Conservation (phyloP, 2,888 invertebrate species). For the Eilema caniola region DNA sequence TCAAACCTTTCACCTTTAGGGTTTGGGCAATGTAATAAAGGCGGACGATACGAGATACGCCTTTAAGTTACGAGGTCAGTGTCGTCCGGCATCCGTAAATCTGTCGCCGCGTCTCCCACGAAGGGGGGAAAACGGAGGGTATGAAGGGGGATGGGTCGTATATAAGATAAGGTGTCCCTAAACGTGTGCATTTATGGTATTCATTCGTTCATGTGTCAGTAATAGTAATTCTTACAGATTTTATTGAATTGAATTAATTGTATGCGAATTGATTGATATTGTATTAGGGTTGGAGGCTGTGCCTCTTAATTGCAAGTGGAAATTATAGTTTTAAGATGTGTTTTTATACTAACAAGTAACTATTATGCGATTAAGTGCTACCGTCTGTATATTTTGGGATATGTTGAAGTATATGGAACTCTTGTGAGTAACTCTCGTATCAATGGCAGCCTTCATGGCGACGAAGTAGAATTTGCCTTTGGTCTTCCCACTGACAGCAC, state of each 20-base stretch:
- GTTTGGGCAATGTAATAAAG: conserved; percentile 53
- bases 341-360: too few relatives aligned
- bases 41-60: conserved; percentile 51
- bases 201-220: conserved; percentile 11
- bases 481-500: too few relatives aligned
- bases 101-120: conserved; percentile 47
- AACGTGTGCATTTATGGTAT: conserved; percentile 24
- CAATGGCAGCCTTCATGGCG: too few relatives aligned
- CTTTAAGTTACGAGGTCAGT: conserved; percentile 55
- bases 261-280: not conserved
- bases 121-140: conserved; percentile 20
- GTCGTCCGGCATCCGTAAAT: conserved; percentile 55
- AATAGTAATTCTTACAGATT: not conserved
- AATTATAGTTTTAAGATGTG: too few relatives aligned
- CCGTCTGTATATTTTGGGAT: too few relatives aligned
- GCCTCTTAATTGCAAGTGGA: not conserved
- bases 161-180: conserved; percentile 47
- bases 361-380: too few relatives aligned
- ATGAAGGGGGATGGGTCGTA: conserved; percentile 25
- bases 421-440: too few relatives aligned
- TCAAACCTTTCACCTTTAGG: conserved; percentile 51
- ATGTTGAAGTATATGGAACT: too few relatives aligned
- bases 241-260: not conserved
- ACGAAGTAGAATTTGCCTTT: too few relatives aligned
- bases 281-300: not conserved